Conservation (phyloP, 2,888 invertebrate genomes). For the Nemoura dubitans region DNA sequence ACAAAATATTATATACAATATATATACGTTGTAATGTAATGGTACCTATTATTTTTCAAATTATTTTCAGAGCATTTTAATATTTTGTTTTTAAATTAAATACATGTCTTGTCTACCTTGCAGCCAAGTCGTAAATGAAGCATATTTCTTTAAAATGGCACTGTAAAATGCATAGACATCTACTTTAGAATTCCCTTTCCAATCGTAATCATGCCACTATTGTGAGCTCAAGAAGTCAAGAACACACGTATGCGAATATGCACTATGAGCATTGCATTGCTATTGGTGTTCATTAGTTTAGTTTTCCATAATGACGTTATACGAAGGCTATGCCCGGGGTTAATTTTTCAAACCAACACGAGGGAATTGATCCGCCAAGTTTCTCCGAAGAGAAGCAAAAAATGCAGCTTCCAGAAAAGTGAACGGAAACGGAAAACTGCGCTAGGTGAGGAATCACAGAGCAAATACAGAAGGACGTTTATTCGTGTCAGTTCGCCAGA, state of each 20-base stretch:
- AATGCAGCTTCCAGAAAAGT: neutral
- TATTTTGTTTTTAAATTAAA: no score
- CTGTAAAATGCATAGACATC: neutral
- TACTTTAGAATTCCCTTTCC: neutral
- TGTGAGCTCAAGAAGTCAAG: neutral
- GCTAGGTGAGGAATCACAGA: no score
- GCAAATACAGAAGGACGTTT: neutral
- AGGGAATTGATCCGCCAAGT: neutral
- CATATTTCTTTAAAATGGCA: neutral
- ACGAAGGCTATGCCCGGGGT: neutral
- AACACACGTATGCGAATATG: neutral
- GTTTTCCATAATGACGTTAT: neutral
- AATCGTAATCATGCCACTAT: neutral
- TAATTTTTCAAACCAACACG: neutral
- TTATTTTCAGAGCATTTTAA: no score
- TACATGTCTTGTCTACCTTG: neutral
- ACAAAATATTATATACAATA: no score
- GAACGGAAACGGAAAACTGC: neutral
- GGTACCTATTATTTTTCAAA: no score
- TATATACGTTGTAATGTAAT: no score
- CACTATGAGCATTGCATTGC: neutral
- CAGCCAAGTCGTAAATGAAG: neutral
- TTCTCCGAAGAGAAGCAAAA: neutral
- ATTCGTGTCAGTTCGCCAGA: neutral
- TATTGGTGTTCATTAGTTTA: neutral